These are phyloP conservation scores for Benthosema pterotum DNA, from an alignment of 2,797 vertebrate species.

Conservation along the genomic window DNA sequence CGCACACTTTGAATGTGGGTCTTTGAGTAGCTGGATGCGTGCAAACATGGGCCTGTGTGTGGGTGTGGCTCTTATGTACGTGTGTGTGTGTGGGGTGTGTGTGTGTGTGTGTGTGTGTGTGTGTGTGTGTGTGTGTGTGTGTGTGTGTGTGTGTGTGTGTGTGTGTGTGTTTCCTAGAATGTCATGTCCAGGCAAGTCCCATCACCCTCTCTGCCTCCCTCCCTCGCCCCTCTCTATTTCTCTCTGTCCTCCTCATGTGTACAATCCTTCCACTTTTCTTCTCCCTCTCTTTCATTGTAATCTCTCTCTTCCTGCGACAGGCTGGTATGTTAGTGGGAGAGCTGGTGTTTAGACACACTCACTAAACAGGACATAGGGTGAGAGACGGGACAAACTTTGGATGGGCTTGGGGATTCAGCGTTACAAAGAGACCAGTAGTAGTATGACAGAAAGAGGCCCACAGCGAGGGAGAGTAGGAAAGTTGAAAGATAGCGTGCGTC, in stretches of 20 bases:
- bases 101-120: conserved; percentile 15
- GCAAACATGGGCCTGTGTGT: conserved; percentile 1
- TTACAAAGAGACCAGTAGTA: too few species aligned
- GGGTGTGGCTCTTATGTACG: neutral
- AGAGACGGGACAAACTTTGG: neutral
- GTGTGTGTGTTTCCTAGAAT: conserved; percentile 16
- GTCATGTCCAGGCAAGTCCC: conserved; percentile 63
- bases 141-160: conserved; percentile 14
- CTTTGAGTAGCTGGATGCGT: too few species aligned
- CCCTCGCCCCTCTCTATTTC: conserved; percentile 22
- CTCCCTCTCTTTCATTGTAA: conserved; percentile 41
- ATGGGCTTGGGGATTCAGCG: too few species aligned
- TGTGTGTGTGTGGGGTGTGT: conserved; percentile 3
- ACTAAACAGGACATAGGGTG: conserved; percentile 25
- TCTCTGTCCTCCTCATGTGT: neutral
- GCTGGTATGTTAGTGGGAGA: conserved; percentile 43
- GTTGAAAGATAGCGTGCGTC: neutral
- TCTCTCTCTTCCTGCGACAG: conserved; percentile 54
- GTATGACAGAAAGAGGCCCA: conserved; percentile 4
- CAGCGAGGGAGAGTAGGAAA: neutral
- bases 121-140: conserved; percentile 2
- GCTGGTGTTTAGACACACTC: conserved; percentile 52
- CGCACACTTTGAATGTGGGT: neutral
- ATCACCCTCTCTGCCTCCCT: conserved; percentile 11
- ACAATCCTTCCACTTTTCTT: conserved; percentile 34